phyloP scores from a whole-genome alignment of 1,140 invertebrate genomes.

The Drosophila willistoni region DNA sequence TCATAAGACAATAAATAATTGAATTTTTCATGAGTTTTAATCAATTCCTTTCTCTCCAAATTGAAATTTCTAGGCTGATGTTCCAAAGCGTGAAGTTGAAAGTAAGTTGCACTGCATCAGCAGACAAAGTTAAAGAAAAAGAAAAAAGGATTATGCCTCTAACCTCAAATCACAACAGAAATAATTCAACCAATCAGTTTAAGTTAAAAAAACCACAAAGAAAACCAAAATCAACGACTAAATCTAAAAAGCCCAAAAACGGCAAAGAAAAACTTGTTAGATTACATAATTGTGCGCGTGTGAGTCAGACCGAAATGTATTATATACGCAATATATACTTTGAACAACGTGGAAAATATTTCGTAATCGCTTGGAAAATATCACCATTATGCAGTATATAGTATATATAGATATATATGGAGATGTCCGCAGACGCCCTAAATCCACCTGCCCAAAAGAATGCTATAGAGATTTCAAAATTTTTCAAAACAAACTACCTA shows the following conservation, averaged over 20 bases:
- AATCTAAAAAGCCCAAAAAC: not conserved
- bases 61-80: slow-evolving; percentile 73
- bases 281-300: slow-evolving; percentile 77
- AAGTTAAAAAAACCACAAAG: slow-evolving; percentile 24
- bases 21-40: slow-evolving; percentile 1
- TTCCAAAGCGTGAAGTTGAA: slow-evolving; percentile 83
- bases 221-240: not conserved
- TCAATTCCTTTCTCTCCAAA: slow-evolving; percentile 52
- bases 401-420: slow-evolving; percentile 27
- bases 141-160: slow-evolving; percentile 70
- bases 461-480: no score
- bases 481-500: no score
- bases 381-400: slow-evolving; percentile 23
- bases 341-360: slow-evolving; percentile 54
- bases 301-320: slow-evolving; percentile 45
- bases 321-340: slow-evolving; percentile 21
- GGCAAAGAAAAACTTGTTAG: slow-evolving; percentile 13
- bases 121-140: not conserved
- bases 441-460: no score
- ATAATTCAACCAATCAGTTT: not conserved
- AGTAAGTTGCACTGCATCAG: slow-evolving; percentile 70
- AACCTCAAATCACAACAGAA: slow-evolving; percentile 65
- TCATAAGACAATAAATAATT: slow-evolving; percentile 30
- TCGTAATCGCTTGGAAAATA: slow-evolving; percentile 68
- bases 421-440: no score